These are phyloP conservation scores for Pemphigus obesinymphae DNA, from an alignment of 1,140 invertebrate species.

Conservation along the genomic window DNA sequence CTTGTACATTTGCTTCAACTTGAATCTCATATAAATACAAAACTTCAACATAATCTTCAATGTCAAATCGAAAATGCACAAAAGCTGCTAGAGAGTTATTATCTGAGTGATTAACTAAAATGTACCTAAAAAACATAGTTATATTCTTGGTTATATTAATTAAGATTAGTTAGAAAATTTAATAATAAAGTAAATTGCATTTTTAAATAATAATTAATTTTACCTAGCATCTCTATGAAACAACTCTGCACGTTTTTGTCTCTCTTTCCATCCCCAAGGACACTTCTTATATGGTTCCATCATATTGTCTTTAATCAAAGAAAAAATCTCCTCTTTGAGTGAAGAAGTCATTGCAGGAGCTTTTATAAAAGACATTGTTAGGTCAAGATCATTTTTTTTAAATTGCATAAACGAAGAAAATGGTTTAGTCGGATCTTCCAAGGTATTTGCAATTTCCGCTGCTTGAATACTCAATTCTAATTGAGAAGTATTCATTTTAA, in stretches of 20 bases:
- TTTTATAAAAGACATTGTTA: background rate
- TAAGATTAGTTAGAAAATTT: background rate
- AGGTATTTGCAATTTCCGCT: background rate
- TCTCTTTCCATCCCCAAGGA: conserved; percentile 69
- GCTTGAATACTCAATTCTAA: background rate
- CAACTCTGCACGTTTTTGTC: conserved; percentile 66
- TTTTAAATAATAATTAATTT: background rate
- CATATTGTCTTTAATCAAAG: conserved; percentile 60
- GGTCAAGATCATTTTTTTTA: conserved; percentile 10
- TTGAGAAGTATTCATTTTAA: background rate
- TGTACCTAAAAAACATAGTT: conserved; percentile 52
- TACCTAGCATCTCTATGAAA: conserved; percentile 62
- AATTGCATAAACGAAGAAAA: conserved; percentile 7
- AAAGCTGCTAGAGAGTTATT: conserved; percentile 60
- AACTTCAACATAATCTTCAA: conserved; percentile 70
- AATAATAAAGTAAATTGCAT: background rate
- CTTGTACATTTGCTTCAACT: conserved; percentile 59
- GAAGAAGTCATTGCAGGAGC: background rate
- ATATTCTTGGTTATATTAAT: background rate
- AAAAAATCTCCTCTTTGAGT: conserved; percentile 54
- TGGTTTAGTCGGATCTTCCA: conserved; percentile 2
- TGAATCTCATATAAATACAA: conserved; percentile 85
- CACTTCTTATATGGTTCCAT: conserved; percentile 60
- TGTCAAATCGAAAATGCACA: conserved; percentile 75
- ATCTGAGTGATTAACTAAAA: conserved; percentile 58